Evolutionary conservation across 2,888 invertebrate genomes (phyloP), one percentile per base, ranked within the genome.

Genomic region (Meloe dianella): DNA sequence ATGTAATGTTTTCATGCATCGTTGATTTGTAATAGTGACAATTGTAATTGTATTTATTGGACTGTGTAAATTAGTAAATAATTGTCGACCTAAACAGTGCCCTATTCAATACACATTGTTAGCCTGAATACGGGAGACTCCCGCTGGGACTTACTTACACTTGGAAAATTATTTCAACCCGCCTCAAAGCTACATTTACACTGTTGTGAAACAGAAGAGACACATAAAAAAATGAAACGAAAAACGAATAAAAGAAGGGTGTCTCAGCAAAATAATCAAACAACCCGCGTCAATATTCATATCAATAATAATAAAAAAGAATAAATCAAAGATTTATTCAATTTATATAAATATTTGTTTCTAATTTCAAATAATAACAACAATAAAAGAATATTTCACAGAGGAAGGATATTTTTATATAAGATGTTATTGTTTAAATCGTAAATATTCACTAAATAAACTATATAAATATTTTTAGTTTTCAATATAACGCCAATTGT

Each of bases 61-160:
- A 82, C 79, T 82, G 83, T 83, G 80, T 75, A 81, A 82, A 82
- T 82, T 79, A 82, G 79, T 81, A 82, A 83, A 83, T 82, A 82
- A 83, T 81, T 82, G 81, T 81, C 79, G 74, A 74, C 77, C 81
- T 81, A 81, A 83, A 81, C 81, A 78, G 74, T 74, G 73, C 77
- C 68, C 71, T 73, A 73, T 73, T 78, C 78, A 78, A 79, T 77
- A 75, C 77, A 74, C 77, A 74, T 78, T 78, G 78, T 79, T 77
- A 80, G 75, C 69, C n/a, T 71, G 73, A 77, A 77, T 74, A 73
- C 74, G 59, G 71, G 72, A 73, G 75, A 74, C 79, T 77, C 82
- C 83, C 78, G 77, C 75, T 69, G 82, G 70, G 82, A 76, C 76
- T 82, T 81, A 81, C 76, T 80, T 77, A 80, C 80, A 80, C 78